Conservation (phyloP, 1,140 invertebrate species). For the Dreissena rostriformis region DNA sequence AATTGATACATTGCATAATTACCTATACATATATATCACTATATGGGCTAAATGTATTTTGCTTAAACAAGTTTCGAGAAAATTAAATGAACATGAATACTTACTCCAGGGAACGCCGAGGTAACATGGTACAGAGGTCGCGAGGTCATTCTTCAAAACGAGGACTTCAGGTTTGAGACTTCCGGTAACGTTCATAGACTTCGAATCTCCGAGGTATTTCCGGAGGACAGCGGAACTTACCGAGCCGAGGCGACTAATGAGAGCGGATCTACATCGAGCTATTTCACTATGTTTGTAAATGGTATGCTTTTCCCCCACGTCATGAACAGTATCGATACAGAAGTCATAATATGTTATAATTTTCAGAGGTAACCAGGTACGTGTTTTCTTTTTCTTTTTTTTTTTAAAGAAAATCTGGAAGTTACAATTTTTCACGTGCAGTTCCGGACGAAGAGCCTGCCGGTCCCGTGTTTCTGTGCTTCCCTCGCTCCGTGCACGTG, state of each 20-base stretch:
- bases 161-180: conserved; percentile 96
- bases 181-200: conserved; percentile 95
- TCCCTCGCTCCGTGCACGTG: conserved; percentile 94
- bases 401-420: no score
- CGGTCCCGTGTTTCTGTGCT: conserved; percentile 92
- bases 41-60: neutral
- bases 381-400: no score
- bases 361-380: no score
- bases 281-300: conserved; percentile 73
- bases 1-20: neutral
- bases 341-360: no score
- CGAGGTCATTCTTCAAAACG: conserved; percentile 97
- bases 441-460: conserved; percentile 93
- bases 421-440: conserved; percentile 66
- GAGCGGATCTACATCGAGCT: conserved; percentile 87
- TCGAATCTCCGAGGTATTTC: conserved; percentile 96
- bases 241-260: conserved; percentile 94
- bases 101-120: conserved; percentile 85
- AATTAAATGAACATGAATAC: no score
- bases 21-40: neutral
- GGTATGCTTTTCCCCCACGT: conserved; percentile 59
- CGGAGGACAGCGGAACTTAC: conserved; percentile 96
- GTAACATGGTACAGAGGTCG: conserved; percentile 98
- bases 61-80: no score
- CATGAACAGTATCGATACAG: neutral